Percentiles rank a stretch among this genome's conserved stretches.
Evolutionary conservation across 2,888 invertebrate species (phyloP).

Genomic region (Tetanocera ferruginea): DNA sequence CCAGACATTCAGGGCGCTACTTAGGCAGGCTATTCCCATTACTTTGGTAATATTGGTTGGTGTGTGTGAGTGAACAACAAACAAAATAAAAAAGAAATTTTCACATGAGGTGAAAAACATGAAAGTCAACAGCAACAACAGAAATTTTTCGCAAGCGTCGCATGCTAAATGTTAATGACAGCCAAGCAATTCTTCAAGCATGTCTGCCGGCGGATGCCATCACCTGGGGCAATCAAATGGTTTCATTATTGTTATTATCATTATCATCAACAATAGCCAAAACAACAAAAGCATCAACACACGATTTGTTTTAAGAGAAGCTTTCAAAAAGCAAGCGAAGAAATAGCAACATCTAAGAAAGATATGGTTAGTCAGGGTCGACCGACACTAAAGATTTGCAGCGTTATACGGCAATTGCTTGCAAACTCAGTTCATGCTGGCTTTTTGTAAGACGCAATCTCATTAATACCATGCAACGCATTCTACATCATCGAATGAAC

Average conservation of each 20-base stretch:
- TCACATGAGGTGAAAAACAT: slow-evolving; percentile 1
- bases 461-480: no score
- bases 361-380: no score
- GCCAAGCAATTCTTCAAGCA: neutral
- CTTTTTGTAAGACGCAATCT: no score
- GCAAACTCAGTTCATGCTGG: no score
- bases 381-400: no score
- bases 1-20: neutral
- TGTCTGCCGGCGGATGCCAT: neutral
- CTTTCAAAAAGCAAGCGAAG: no score
- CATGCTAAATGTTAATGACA: slow-evolving; percentile 14
- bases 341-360: no score
- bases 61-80: neutral
- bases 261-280: neutral
- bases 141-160: neutral
- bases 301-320: neutral
- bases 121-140: slow-evolving; percentile 8
- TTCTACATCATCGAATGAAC: no score
- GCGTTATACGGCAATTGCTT: no score
- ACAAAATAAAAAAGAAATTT: neutral
- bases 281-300: neutral
- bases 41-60: neutral
- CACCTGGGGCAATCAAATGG: neutral
- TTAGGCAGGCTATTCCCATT: no score
- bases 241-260: neutral